These are phyloP conservation scores for Pachymerium ferrugineum DNA, from an alignment of 2,888 invertebrate species.

Conservation along the genomic window DNA sequence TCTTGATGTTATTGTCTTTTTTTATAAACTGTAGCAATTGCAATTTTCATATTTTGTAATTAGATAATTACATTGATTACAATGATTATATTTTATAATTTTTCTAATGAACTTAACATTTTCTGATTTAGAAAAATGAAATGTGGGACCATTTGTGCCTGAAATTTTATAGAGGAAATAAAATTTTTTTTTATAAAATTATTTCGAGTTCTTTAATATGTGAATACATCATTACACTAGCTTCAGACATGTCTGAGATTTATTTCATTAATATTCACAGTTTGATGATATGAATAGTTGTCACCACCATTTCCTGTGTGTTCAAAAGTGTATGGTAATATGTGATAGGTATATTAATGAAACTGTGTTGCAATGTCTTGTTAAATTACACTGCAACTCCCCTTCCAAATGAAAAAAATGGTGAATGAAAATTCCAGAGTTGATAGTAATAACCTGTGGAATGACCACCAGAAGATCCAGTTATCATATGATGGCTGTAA, in stretches of 20 bases:
- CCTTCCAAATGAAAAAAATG: background rate
- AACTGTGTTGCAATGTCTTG: slow-evolving; percentile 19
- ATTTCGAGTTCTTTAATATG: background rate
- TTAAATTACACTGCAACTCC: background rate
- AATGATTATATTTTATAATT: slow-evolving; percentile 1
- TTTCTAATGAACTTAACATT: background rate
- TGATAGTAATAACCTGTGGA: slow-evolving; percentile 19
- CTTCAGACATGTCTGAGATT: slow-evolving; percentile 2
- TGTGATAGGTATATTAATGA: slow-evolving; percentile 13
- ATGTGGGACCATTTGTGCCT: slow-evolving; percentile 23
- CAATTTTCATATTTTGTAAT: too few relatives aligned
- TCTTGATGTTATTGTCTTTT: too few relatives aligned
- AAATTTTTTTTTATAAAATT: slow-evolving; percentile 12
- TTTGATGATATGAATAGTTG: slow-evolving; percentile 15
- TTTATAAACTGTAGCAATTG: too few relatives aligned
- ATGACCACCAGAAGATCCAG: background rate
- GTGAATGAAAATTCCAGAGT: slow-evolving; percentile 20
- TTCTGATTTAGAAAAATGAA: slow-evolving; percentile 11
- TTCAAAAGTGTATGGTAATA: slow-evolving; percentile 12
- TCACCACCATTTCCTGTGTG: slow-evolving; percentile 19
- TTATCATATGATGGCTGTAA: slow-evolving; percentile 17
- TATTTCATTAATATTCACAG: slow-evolving; percentile 3
- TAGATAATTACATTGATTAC: too few relatives aligned
- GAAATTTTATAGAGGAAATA: slow-evolving; percentile 1
- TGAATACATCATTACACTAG: background rate